Percentiles rank a stretch among this genome's conserved stretches.
Evolutionary conservation across 2,797 vertebrate species (phyloP).

Genomic region (Peromyscus eremicus): DNA sequence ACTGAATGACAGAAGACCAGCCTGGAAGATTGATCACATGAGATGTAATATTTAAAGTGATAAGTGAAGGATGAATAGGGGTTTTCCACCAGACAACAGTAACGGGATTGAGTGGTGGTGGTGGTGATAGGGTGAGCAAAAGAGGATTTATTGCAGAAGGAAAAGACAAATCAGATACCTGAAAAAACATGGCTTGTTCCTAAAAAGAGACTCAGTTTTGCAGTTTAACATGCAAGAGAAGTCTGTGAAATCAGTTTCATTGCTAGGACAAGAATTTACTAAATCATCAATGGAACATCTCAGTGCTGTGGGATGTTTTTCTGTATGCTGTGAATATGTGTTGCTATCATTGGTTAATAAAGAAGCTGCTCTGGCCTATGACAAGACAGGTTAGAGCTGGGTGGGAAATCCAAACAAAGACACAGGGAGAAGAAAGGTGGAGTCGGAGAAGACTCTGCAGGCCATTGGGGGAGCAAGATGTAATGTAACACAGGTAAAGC

Average conservation of each 20-base stretch:
- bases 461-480: too few species aligned
- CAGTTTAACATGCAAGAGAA: neutral
- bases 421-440: too few species aligned
- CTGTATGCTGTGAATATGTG: too few species aligned
- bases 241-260: neutral
- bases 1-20: neutral
- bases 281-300: neutral
- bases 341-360: too few species aligned
- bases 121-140: neutral
- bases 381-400: too few species aligned
- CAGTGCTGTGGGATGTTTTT: neutral
- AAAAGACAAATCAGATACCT: neutral
- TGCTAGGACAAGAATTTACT: neutral
- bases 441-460: too few species aligned
- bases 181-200: neutral
- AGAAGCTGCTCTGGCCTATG: too few species aligned
- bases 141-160: neutral
- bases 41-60: neutral
- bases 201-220: slow-evolving; percentile 34
- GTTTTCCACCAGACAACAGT: neutral
- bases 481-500: too few species aligned
- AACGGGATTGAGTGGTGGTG: neutral
- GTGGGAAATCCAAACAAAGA: too few species aligned
- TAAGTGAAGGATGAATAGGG: neutral
- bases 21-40: too few species aligned